Evolutionary conservation across 2,113 vertebrate species (phyloP).

Genomic region (Rhegmatorhina hoffmannsi): DNA sequence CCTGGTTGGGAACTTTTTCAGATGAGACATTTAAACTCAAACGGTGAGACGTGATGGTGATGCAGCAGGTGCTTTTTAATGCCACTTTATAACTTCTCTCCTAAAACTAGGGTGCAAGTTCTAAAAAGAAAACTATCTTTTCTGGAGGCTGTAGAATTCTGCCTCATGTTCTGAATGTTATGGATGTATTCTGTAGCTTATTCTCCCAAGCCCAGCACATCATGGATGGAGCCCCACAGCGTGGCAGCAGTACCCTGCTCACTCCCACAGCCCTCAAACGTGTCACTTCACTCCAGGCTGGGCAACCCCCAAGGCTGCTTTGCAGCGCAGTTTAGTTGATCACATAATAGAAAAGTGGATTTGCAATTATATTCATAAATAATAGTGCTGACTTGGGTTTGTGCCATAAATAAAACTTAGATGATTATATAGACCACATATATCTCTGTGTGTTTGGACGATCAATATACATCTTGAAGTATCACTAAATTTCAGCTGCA

Average conservation of each 20-base stretch:
- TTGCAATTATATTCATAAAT: background rate
- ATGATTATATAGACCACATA: background rate
- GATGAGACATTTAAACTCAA: background rate
- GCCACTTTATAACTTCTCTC: background rate
- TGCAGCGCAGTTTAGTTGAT: background rate
- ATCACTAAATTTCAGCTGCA: background rate
- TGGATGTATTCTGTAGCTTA: background rate
- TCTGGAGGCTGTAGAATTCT: background rate
- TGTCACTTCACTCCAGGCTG: background rate
- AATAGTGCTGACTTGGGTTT: background rate
- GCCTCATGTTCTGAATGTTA: background rate
- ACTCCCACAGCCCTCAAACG: background rate
- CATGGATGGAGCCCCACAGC: background rate
- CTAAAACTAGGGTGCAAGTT: background rate
- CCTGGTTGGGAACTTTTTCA: background rate
- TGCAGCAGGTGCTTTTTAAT: slow-evolving; percentile 30
- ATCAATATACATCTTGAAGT: background rate
- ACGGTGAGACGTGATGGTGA: background rate
- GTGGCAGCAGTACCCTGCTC: background rate
- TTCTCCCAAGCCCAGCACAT: background rate
- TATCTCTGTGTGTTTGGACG: background rate
- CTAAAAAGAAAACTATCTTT: background rate
- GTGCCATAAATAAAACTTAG: background rate
- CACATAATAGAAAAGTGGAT: background rate
- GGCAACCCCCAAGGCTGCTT: background rate